Evolutionary conservation across 2,888 invertebrate species (phyloP).

Genomic region (Chymomyza caudatula): DNA sequence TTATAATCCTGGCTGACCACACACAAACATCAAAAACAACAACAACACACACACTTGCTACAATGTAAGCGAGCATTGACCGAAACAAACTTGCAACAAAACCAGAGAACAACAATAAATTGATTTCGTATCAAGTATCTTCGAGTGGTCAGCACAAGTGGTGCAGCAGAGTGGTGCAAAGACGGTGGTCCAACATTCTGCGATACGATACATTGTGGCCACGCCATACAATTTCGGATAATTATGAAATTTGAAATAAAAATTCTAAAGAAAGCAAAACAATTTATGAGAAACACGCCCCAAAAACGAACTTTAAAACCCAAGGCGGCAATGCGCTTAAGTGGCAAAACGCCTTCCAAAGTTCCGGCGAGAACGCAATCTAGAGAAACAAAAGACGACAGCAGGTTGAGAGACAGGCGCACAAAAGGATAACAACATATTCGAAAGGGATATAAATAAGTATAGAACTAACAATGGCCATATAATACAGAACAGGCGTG

Average conservation of each 20-base stretch:
- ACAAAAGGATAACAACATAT: conserved; percentile 59
- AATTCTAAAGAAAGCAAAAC: conserved; percentile 59
- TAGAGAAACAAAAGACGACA: conserved; percentile 9
- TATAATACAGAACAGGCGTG: conserved; percentile 46
- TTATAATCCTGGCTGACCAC: conserved; percentile 69
- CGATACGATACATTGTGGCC: neutral
- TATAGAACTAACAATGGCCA: conserved; percentile 42
- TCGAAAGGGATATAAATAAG: conserved; percentile 66
- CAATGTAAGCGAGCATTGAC: neutral
- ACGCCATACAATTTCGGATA: conserved; percentile 20
- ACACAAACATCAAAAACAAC: conserved; percentile 31
- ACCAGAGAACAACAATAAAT: conserved; percentile 48
- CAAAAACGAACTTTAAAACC: conserved; percentile 33
- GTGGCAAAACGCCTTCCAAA: conserved; percentile 34
- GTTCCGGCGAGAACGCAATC: too few species aligned
- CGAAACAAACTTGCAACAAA: conserved; percentile 12
- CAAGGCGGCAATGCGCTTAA: conserved; percentile 37
- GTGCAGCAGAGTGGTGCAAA: neutral
- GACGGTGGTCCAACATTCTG: neutral
- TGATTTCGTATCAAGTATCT: conserved; percentile 52
- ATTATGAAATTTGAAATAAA: conserved; percentile 61
- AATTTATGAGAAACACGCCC: conserved; percentile 45
- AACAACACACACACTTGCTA: neutral
- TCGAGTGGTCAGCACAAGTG: conserved; percentile 39
- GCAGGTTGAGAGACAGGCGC: conserved; percentile 28